Conservation (phyloP, 2,113 vertebrate genomes). For the Nestor notabilis region DNA sequence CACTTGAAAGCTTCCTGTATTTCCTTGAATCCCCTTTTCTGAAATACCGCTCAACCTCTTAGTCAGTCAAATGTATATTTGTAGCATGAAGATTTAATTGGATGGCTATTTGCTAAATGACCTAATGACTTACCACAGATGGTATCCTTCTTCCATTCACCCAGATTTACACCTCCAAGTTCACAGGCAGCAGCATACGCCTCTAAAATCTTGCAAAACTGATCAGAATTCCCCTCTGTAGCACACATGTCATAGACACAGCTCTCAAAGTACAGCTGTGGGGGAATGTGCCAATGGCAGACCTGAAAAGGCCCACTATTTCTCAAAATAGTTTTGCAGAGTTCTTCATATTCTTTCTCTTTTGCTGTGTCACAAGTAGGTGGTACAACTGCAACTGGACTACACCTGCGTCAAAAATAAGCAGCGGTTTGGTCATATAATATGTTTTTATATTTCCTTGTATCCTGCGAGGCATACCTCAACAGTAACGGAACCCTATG, state of each 20-base stretch:
- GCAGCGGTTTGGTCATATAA: not conserved
- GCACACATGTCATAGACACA: constrained; percentile 80
- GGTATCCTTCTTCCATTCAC: constrained; percentile 77
- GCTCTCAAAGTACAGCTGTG: constrained; percentile 73
- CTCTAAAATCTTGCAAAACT: constrained; percentile 75
- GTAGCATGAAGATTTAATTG: not conserved
- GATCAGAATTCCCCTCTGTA: constrained; percentile 37
- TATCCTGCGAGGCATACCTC: not conserved
- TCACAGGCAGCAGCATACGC: constrained; percentile 74
- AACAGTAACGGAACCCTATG: not conserved
- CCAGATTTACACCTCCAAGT: constrained; percentile 69
- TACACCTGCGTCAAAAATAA: constrained; percentile 25
- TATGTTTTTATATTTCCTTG: not conserved
- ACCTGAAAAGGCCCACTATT: constrained; percentile 71
- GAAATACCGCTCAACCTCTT: not conserved
- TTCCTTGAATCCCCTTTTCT: not conserved
- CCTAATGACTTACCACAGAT: constrained; percentile 77
- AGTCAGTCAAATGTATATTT: not conserved
- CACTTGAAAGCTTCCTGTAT: not conserved
- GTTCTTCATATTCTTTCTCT: constrained; percentile 57
- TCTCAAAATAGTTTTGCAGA: constrained; percentile 41
- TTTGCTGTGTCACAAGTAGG: constrained; percentile 23
- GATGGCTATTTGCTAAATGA: not conserved
- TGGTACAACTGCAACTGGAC: not conserved
- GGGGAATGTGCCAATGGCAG: constrained; percentile 71